Base-by-base conservation (phyloP, 2,797 vertebrate genomes). In the Chanos chanos region DNA sequence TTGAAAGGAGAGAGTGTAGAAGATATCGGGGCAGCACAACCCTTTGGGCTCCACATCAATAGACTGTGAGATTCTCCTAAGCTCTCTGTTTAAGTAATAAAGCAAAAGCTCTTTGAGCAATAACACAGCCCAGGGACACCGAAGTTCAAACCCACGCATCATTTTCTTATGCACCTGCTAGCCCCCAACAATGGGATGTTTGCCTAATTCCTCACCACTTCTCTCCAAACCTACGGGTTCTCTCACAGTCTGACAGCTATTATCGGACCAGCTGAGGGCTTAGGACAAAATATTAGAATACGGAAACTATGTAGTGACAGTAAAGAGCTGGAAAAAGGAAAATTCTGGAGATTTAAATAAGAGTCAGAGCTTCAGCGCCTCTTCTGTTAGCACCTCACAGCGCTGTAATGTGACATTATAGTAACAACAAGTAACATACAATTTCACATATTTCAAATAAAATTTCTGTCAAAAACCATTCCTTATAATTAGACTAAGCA, bases 71-170 rank as follows among this genome's bases (percentile, higher is more conserved):
- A 25, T 37, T 55, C 36, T 49, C 44, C 50, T 7, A 10, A 49
- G 36, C n/a, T 24, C 21, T 61, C 61, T 10, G 18, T 53, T 41
- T 65, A n/a, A 12, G 40, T 52, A 8, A 41, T 28, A 41, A n/a
- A 13, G 15, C 13, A 47, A 51, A 19, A 24, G 3, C 37, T 33
- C 18, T 40, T 31, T 30, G 9, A 8, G 30, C 58, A 18, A 40
- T 63, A 63, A 53, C 34, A 27, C 19, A 24, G 3, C 5, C 21
- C 48, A 19, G 7, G 30, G 0, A 6, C 13, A 44, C 12, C 33
- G 44, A 63, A 33, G 27, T 59, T 43, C 25, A 8, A 16, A 19
- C n/a, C 13, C 31, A 4, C 16, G 22, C 9, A 21, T 34, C 24
- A 19, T 37, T 37, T 47, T 19, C 15, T 10, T 28, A 22, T 51